These are phyloP conservation scores for Mythimna impura DNA, from an alignment of 2,888 invertebrate species.

Conservation along the genomic window DNA sequence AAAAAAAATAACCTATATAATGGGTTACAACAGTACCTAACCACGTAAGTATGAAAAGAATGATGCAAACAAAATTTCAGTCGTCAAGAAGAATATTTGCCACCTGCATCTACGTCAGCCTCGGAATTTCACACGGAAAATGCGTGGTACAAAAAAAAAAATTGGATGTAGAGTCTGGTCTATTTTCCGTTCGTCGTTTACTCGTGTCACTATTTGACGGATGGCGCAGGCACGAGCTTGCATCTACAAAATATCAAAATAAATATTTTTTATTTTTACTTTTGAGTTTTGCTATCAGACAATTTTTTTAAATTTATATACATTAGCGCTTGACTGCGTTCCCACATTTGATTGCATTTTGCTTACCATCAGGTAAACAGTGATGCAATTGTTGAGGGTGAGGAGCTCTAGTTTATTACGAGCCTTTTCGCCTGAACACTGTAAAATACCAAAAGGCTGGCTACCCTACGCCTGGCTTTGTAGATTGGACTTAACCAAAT, in stretches of 20 bases:
- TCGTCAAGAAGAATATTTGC: conserved; percentile 2
- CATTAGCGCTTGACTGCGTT: no score
- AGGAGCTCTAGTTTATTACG: no score
- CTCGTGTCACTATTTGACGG: conserved; percentile 9
- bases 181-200: conserved; percentile 30
- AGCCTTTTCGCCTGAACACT: no score
- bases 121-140: conserved; percentile 31
- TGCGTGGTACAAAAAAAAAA: conserved; percentile 23
- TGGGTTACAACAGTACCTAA: neutral
- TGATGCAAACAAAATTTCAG: conserved; percentile 13
- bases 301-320: no score
- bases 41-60: neutral
- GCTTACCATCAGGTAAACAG: no score
- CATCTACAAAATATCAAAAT: neutral
- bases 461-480: no score
- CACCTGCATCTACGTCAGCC: conserved; percentile 45
- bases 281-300: neutral
- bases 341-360: no score
- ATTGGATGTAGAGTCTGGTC: conserved; percentile 15
- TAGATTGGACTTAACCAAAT: no score
- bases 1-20: neutral
- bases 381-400: no score
- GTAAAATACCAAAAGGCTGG: no score
- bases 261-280: neutral
- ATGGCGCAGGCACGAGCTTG: conserved; percentile 8